A percentile compares a stretch with the other conserved stretches of the same genome.
Evolutionary conservation across 1,140 invertebrate species (phyloP).

Genomic region (Acromyrmex charruanus): DNA sequence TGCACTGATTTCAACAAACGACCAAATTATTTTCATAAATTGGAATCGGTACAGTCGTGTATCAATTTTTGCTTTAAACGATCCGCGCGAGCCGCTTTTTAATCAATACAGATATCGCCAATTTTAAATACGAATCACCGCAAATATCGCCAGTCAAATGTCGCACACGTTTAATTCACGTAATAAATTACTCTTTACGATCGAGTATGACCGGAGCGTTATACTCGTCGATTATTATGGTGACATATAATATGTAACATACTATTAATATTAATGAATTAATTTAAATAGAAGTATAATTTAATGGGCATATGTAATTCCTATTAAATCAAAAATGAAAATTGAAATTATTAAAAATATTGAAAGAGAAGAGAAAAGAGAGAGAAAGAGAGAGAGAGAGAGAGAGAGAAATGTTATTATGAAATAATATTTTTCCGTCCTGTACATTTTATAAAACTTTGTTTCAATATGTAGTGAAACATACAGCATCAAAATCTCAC

Average conservation of each 20-base stretch:
- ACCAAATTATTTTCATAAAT: conserved; percentile 58
- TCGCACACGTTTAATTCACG: conserved; percentile 38
- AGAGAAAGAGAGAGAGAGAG: no score
- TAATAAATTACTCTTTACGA: conserved; percentile 56
- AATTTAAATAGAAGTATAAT: conserved; percentile 41
- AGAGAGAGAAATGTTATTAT: neutral
- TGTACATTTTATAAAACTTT: neutral
- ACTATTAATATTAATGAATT: conserved; percentile 52
- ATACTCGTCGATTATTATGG: conserved; percentile 25
- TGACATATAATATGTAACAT: conserved; percentile 36
- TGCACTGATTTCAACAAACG: conserved; percentile 1
- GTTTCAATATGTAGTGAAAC: neutral
- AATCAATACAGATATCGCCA: conserved; percentile 53
- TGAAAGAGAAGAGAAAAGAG: neutral
- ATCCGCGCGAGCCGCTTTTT: conserved; percentile 24
- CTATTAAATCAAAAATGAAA: conserved; percentile 7
- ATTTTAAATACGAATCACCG: conserved; percentile 50
- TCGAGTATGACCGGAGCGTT: neutral
- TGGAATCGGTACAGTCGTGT: conserved; percentile 28
- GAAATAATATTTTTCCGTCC: neutral
- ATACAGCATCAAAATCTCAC: neutral
- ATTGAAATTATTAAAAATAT: conserved; percentile 23
- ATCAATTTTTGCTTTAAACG: conserved; percentile 43
- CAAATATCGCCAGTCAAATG: conserved; percentile 19
- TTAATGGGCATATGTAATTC: conserved; percentile 11